Evolutionary conservation across 2,888 invertebrate genomes (phyloP), one percentile per base, ranked within the genome.

Genomic region (Pristionchus arcanus): DNA sequence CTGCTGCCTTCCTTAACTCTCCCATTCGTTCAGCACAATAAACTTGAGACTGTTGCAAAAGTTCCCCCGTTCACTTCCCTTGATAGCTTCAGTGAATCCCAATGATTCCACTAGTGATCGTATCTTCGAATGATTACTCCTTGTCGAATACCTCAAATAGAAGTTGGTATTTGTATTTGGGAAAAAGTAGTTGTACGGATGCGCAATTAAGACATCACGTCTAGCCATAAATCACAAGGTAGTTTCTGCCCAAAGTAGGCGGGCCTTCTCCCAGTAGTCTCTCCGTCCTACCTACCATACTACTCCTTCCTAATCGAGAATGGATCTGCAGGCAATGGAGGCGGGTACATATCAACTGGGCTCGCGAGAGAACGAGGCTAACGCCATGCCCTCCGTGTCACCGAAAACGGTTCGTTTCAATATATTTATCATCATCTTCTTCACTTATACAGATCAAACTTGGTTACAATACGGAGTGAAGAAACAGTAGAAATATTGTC

Each of bases 301-400:
- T 9, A 42, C 25, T 42, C 37, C 9, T 25, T 21, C 25, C 84
- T 71, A 71, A 71, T 42, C n/a, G 25, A 13, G 42, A 49, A 16
- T 21, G 15, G 71, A 31, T 55, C 55, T 74, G 0, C 88, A 88
- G 88, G 77, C 88, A 19, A 89, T 89, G 89, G 89, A 89, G 49
- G 89, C 89, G 89, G 89, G 89, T 66, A 89, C 89, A 42, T 89
- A 37, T 42, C 89, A 89, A 31, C 55, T 42, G 74, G 87, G 87
- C 16, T 31, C 84, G 59, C 84, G 84, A 85, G 81, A 81, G 81
- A 42, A 31, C 81, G 81, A 81, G n/a, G 74, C 37, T 16, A 21
- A 34, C 87, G 16, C 28, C 68, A 31, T 28, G 37, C 68, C 66
- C 28, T 0, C 42, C 4, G 49, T 49, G 0, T 63, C 87, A 0